Conservation (phyloP, 2,888 invertebrate species). For the Crioceris asparagi region DNA sequence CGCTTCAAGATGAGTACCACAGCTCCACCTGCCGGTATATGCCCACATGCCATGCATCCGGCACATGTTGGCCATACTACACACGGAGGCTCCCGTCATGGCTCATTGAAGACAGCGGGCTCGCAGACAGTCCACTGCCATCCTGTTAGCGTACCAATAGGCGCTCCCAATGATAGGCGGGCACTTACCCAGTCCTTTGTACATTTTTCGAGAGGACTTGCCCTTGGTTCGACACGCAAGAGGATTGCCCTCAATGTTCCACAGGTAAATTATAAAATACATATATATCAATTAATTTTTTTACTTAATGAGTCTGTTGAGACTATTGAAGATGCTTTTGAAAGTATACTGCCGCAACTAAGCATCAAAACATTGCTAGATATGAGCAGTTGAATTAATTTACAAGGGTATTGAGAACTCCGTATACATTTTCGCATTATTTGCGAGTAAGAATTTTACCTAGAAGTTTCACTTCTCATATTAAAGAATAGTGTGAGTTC, state of each 20-base stretch:
- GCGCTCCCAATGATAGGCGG: constrained; percentile 24
- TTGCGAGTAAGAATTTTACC: too few species aligned
- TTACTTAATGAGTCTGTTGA: neutral
- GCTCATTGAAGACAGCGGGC: constrained; percentile 32
- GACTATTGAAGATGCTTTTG: neutral
- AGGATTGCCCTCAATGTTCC: constrained; percentile 29
- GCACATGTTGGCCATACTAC: neutral
- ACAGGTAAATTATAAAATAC: constrained; percentile 19
- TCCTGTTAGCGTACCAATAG: constrained; percentile 12
- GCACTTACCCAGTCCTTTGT: constrained; percentile 41
- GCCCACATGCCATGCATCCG: constrained; percentile 9
- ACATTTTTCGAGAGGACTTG: constrained; percentile 40
- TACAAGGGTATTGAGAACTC: too few species aligned
- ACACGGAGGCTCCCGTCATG: constrained; percentile 24
- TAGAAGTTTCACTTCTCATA: too few species aligned
- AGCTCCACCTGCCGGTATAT: constrained; percentile 21
- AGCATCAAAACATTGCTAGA: too few species aligned
- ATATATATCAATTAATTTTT: neutral
- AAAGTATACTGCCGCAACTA: too few species aligned
- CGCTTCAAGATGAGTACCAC: constrained; percentile 42
- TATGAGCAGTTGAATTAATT: too few species aligned
- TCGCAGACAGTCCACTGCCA: constrained; percentile 24
- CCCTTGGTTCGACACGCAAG: constrained; percentile 29
- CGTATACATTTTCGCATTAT: too few species aligned
- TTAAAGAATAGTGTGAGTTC: too few species aligned